Conservation (phyloP, 2,888 invertebrate species). For the Epirrita christyi region DNA sequence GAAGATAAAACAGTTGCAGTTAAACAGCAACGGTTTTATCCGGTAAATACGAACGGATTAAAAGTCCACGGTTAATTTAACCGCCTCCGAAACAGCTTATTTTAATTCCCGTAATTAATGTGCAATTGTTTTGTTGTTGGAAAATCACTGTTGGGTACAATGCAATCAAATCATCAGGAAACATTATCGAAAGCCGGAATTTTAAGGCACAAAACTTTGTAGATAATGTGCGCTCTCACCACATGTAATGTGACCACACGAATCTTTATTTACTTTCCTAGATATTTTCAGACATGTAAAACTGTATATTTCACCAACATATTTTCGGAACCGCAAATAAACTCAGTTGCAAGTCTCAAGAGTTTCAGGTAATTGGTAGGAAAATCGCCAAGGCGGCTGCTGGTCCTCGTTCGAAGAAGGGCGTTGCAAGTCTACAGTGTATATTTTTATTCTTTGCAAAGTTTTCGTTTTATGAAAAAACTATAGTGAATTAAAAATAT, state of each 20-base stretch:
- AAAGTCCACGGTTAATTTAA: constrained; percentile 68
- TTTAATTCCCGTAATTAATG: constrained; percentile 56
- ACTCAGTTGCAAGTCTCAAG: constrained; percentile 41
- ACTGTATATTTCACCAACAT: constrained; percentile 11
- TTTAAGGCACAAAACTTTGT: too few relatives aligned
- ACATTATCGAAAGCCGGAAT: too few relatives aligned
- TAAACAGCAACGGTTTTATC: constrained; percentile 29
- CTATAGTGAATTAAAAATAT: too few relatives aligned
- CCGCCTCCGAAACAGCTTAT: constrained; percentile 52
- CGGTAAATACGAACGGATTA: constrained; percentile 54
- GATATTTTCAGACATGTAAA: too few relatives aligned
- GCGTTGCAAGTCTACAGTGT: too few relatives aligned
- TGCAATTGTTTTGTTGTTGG: constrained; percentile 33
- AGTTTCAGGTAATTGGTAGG: constrained; percentile 40
- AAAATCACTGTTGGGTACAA: constrained; percentile 7
- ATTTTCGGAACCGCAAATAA: constrained; percentile 25
- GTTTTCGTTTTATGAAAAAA: too few relatives aligned
- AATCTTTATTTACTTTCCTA: too few relatives aligned
- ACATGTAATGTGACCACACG: too few relatives aligned
- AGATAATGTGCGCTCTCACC: too few relatives aligned
- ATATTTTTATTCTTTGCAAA: too few relatives aligned
- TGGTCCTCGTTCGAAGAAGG: constrained; percentile 8
- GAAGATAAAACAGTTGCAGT: constrained; percentile 36
- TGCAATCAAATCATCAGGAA: neutral
- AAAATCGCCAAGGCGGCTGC: constrained; percentile 33